phyloP scores from a whole-genome alignment of 2,797 vertebrate species.

The Sebastes minor region DNA sequence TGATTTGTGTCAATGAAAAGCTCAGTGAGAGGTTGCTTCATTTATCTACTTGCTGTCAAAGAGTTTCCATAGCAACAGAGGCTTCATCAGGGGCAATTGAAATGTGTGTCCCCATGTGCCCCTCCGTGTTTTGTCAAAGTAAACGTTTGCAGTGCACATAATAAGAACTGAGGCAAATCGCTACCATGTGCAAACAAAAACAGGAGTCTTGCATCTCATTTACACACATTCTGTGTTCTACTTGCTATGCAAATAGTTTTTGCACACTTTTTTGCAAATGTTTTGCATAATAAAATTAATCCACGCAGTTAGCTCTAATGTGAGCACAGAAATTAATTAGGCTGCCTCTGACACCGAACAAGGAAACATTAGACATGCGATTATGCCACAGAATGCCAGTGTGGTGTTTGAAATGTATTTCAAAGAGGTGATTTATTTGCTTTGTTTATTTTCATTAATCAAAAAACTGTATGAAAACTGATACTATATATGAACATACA shows the following conservation, averaged over 20 bases:
- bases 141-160: not conserved
- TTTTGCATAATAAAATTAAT: conserved; percentile 40
- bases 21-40: conserved; percentile 13
- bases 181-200: not conserved
- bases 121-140: conserved; percentile 5
- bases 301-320: conserved; percentile 10
- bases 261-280: conserved; percentile 25
- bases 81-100: conserved; percentile 31
- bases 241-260: conserved; percentile 24
- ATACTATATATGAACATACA: not conserved
- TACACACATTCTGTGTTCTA: not conserved
- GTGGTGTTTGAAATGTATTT: not conserved
- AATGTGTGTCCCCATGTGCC: conserved; percentile 4
- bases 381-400: not conserved
- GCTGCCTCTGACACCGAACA: not conserved
- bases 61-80: conserved; percentile 56
- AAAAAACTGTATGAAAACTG: not conserved
- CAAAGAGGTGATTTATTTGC: not conserved
- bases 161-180: conserved; percentile 7
- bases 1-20: conserved; percentile 21
- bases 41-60: conserved; percentile 30
- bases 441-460: not conserved
- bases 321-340: conserved; percentile 21
- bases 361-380: not conserved
- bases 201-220: conserved; percentile 13